Evolutionary conservation across 37 sponge, comb jelly and placozoan genomes (phyloP), one percentile per base, ranked within the genome.

Genomic region (Chondrilla cf. caribensis): DNA sequence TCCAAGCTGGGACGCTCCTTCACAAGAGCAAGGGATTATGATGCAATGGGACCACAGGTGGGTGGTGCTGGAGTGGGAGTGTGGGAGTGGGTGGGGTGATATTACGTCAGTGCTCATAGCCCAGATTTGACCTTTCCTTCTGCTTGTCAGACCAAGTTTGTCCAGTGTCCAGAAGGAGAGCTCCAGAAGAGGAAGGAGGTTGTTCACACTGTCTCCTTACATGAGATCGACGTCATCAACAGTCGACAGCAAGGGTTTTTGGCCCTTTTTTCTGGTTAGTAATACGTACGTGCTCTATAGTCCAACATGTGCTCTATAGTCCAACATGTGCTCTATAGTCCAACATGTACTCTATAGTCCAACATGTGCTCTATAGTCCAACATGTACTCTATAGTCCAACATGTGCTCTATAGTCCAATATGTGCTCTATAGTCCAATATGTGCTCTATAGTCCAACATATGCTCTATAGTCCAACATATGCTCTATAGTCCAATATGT

Each of bases 181-280:
- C 83, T 97, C 38, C 98, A 97, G 83, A 97, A 97, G 85, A 47
- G 98, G 18, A 95, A 95, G 86, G 98, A 97, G 77, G 98, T 97
- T 22, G 98, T 97, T 0, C 98, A 97, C 87, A 97, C 98, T 17
- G 98, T 97, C 22, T 84, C 88, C n/a, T 92, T 97, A 42, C 98
- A 97, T 73, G 98, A 97, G 87, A 93, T 97, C 70, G 98, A 97
- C 58, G 98, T 97, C 32, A 97, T 97, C 87, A 97, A 97, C 92
- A 93, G 93, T 64, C 77, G 98, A 37, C 88, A 89, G 15, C 98
- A 97, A 55, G 98, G 98, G 1, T 97, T 97, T 79, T 90, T 97
- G 21, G 98, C 98, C 17, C 90, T 95, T n/a, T 98, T 95, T 79
- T 98, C 98, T 26, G 95, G 93, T 85, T 57, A 47, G 51, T 47